Percentiles rank a stretch among this genome's conserved stretches.
Evolutionary conservation across 2,113 vertebrate species (phyloP).

Genomic region (Dendrocopos noguchii): DNA sequence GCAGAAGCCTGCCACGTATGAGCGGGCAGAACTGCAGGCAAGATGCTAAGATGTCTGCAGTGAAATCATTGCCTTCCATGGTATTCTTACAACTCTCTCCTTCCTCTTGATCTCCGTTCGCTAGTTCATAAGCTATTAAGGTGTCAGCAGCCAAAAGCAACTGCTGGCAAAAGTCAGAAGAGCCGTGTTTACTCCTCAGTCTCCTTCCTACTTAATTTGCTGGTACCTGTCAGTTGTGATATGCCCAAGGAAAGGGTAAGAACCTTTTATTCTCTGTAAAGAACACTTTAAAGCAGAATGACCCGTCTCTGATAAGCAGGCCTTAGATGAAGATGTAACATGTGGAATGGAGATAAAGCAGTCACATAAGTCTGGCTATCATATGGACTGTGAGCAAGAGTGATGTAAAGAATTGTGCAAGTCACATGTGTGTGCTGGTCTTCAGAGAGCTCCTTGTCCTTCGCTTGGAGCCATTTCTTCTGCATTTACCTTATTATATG

Average conservation of each 20-base stretch:
- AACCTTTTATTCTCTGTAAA: not conserved
- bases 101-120: slow-evolving; percentile 23
- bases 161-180: not conserved
- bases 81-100: not conserved
- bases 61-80: slow-evolving; percentile 11
- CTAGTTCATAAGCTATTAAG: not conserved
- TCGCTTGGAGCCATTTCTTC: not conserved
- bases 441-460: not conserved
- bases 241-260: not conserved
- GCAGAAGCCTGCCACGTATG: not conserved
- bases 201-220: not conserved
- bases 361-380: not conserved
- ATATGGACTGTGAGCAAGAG: not conserved
- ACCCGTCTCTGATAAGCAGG: not conserved
- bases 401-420: not conserved
- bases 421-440: not conserved
- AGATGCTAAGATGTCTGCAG: slow-evolving; percentile 28
- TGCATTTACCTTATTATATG: not conserved
- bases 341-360: not conserved
- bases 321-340: not conserved
- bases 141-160: not conserved
- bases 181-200: not conserved
- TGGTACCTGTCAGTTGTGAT: not conserved
- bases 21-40: slow-evolving; percentile 34
- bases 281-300: not conserved